These are phyloP conservation scores for Rhyacophila evoluta DNA, from an alignment of 2,888 invertebrate species.

Conservation along the genomic window DNA sequence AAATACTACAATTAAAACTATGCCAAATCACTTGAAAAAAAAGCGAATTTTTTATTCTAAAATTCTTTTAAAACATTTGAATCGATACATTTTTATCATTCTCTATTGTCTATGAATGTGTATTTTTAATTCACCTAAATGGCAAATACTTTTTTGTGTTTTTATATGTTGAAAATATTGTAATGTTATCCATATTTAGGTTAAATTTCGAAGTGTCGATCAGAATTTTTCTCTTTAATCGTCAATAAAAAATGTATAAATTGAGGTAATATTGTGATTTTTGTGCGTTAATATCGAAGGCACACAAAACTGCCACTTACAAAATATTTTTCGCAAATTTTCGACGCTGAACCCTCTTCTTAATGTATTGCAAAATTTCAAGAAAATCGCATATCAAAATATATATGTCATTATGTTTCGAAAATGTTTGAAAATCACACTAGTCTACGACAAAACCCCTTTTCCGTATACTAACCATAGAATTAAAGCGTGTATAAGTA, in stretches of 20 bases:
- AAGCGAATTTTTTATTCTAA: too few relatives aligned
- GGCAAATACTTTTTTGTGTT: background rate
- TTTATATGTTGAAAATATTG: too few relatives aligned
- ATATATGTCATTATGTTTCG: slow-evolving; percentile 41
- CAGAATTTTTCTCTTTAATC: background rate
- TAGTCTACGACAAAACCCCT: slow-evolving; percentile 38
- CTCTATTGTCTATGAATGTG: background rate
- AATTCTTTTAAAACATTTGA: too few relatives aligned
- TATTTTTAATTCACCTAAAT: background rate
- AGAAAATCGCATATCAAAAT: slow-evolving; percentile 54
- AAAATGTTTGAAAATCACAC: slow-evolving; percentile 28
- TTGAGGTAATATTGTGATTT: background rate
- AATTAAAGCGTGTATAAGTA: slow-evolving; percentile 48
- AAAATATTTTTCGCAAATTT: slow-evolving; percentile 31
- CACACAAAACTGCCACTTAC: slow-evolving; percentile 53
- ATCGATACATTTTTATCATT: too few relatives aligned
- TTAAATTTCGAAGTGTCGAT: background rate
- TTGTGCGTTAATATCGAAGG: slow-evolving; percentile 58
- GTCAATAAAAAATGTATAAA: too few relatives aligned
- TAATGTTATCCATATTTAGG: background rate
- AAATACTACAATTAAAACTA: background rate
- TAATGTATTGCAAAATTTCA: slow-evolving; percentile 45
- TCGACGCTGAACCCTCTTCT: slow-evolving; percentile 37
- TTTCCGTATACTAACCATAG: slow-evolving; percentile 53
- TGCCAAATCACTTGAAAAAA: too few relatives aligned